These are phyloP conservation scores for Nephrotoma appendiculata DNA, from an alignment of 2,888 invertebrate genomes.

Conservation along the genomic window DNA sequence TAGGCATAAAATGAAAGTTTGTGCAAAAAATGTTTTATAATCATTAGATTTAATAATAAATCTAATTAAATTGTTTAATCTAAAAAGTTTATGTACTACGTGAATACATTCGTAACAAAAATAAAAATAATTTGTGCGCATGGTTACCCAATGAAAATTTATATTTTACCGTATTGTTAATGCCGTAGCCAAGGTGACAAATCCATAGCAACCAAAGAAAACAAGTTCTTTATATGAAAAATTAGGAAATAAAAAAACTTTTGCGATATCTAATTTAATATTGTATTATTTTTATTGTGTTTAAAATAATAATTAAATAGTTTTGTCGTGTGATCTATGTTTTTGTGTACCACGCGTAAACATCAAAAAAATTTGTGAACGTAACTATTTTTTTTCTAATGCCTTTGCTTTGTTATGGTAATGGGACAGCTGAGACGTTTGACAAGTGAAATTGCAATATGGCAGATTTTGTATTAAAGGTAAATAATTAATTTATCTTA, in stretches of 20 bases:
- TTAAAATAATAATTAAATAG: background rate
- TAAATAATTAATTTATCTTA: background rate
- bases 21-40: background rate
- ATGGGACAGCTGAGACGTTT: slow-evolving; percentile 4
- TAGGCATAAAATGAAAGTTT: background rate
- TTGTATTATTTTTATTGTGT: background rate
- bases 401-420: background rate
- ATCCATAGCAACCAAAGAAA: slow-evolving; percentile 13
- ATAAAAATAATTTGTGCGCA: background rate
- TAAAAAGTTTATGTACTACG: background rate
- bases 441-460: slow-evolving; percentile 3
- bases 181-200: slow-evolving; percentile 15
- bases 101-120: background rate
- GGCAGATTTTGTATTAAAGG: background rate
- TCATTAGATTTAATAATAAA: background rate
- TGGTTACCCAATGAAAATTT: slow-evolving; percentile 4
- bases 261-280: background rate
- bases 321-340: background rate
- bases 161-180: slow-evolving; percentile 6
- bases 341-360: background rate
- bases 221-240: slow-evolving; percentile 9
- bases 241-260: background rate
- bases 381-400: background rate
- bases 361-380: background rate
- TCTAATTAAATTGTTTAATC: background rate